A percentile compares a stretch with the other conserved stretches of the same genome.
Evolutionary conservation across 2,888 invertebrate species (phyloP).

Genomic region (Amblyteles armatorius): DNA sequence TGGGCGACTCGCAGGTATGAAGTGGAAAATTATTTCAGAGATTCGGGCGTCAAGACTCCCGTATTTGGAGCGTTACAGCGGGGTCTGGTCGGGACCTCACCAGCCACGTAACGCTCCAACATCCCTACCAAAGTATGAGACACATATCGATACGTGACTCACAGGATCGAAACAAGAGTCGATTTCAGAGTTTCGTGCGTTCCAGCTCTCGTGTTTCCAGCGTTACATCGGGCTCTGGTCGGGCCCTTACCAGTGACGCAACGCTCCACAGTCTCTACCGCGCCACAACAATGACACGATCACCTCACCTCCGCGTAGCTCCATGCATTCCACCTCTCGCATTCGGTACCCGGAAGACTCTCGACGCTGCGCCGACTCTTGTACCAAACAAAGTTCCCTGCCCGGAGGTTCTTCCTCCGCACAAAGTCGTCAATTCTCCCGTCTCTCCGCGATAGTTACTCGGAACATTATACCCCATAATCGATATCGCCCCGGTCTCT

Average conservation of each 20-base stretch:
- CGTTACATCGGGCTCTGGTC: too few relatives aligned
- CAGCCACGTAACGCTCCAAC: too few relatives aligned
- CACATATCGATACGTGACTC: too few relatives aligned
- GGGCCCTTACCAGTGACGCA: too few relatives aligned
- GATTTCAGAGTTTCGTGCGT: too few relatives aligned
- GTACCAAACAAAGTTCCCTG: not conserved
- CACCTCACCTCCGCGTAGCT: too few relatives aligned
- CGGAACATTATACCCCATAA: constrained; percentile 67
- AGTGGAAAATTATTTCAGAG: not conserved
- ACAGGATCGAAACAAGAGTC: too few relatives aligned
- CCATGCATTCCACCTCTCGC: not conserved
- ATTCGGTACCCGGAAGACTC: not conserved
- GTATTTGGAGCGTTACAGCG: too few relatives aligned
- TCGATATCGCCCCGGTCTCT: constrained; percentile 63
- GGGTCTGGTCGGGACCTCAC: too few relatives aligned
- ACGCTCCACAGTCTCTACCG: not conserved
- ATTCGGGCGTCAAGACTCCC: not conserved
- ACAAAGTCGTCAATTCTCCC: constrained; percentile 11
- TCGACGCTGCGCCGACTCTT: not conserved
- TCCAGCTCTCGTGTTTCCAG: too few relatives aligned
- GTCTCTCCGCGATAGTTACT: constrained; percentile 60
- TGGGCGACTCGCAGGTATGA: not conserved
- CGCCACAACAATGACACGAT: not conserved
- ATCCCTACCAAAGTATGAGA: too few relatives aligned
- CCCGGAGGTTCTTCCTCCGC: not conserved